Conservation (phyloP, 1,140 invertebrate species). For the Venustaconcha ellipsiformis region DNA sequence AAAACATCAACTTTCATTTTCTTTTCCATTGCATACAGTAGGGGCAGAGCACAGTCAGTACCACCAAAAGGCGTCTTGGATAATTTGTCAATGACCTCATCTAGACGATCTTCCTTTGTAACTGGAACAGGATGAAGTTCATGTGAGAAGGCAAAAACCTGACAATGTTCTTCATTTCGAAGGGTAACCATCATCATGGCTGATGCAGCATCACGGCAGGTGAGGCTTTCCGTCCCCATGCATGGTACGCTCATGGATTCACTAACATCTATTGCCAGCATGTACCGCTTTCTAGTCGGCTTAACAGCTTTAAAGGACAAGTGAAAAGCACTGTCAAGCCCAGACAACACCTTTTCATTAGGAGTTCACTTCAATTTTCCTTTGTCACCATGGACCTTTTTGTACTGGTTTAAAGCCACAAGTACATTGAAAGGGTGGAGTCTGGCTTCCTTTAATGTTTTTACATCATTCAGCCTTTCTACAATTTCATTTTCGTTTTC, state of each 20-base stretch:
- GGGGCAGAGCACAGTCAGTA: conserved; percentile 72
- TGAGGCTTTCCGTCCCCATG: conserved; percentile 37
- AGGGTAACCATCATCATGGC: conserved; percentile 52
- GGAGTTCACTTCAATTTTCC: conserved; percentile 62
- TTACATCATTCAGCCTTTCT: conserved; percentile 46
- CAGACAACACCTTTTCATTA: conserved; percentile 48
- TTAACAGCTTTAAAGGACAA: conserved; percentile 70
- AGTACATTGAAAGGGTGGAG: conserved; percentile 76
- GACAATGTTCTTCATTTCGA: conserved; percentile 42
- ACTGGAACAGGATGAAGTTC: conserved; percentile 40
- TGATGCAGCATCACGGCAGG: conserved; percentile 39
- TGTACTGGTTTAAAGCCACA: conserved; percentile 73
- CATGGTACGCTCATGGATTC: conserved; percentile 65
- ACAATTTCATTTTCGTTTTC: conserved; percentile 35
- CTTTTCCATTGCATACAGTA: conserved; percentile 73
- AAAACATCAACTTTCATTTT: conserved; percentile 68
- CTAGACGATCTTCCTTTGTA: conserved; percentile 41
- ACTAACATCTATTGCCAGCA: conserved; percentile 75
- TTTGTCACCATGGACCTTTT: conserved; percentile 72
- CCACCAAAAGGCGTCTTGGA: conserved; percentile 58
- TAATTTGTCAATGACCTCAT: conserved; percentile 49
- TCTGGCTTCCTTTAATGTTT: conserved; percentile 68
- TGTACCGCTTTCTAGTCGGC: conserved; percentile 72
- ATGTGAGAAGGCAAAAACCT: conserved; percentile 55
- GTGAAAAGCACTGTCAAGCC: conserved; percentile 66